Conservation (phyloP, 1,140 invertebrate species). For the Drosophila mauritiana region DNA sequence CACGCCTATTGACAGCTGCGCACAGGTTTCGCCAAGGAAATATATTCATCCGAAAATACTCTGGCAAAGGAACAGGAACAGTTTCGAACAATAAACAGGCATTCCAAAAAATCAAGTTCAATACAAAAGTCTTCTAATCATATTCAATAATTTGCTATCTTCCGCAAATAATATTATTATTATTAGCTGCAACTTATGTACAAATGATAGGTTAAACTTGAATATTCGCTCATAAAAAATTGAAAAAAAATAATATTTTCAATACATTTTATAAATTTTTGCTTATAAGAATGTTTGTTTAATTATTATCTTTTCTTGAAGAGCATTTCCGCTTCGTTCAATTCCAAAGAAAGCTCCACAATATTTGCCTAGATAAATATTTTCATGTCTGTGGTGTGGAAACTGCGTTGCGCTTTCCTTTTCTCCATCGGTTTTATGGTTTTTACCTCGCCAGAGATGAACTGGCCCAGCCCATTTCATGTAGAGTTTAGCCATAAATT, state of each 20-base stretch:
- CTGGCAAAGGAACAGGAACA: conserved; percentile 15
- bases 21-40: conserved; percentile 40
- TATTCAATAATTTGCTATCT: no score
- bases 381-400: conserved; percentile 43
- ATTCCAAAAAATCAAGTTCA: background rate
- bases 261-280: no score
- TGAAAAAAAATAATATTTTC: no score
- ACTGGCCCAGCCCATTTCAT: conserved; percentile 39
- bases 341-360: background rate
- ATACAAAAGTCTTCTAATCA: background rate
- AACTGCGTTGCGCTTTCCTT: conserved; percentile 63
- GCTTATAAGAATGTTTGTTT: no score
- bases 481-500: conserved; percentile 45
- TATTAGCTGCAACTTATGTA: background rate
- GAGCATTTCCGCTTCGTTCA: conserved; percentile 16
- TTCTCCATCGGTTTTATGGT: conserved; percentile 52
- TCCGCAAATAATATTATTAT: background rate
- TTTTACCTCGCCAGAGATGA: conserved; percentile 25
- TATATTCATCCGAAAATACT: conserved; percentile 43
- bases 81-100: background rate
- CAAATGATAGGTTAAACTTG: no score
- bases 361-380: conserved; percentile 42
- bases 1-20: conserved; percentile 61
- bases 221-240: no score
- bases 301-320: background rate